Evolutionary conservation across 1,140 invertebrate species (phyloP), one percentile per base, ranked within the genome.

Genomic region (Hycleus phaleratus): DNA sequence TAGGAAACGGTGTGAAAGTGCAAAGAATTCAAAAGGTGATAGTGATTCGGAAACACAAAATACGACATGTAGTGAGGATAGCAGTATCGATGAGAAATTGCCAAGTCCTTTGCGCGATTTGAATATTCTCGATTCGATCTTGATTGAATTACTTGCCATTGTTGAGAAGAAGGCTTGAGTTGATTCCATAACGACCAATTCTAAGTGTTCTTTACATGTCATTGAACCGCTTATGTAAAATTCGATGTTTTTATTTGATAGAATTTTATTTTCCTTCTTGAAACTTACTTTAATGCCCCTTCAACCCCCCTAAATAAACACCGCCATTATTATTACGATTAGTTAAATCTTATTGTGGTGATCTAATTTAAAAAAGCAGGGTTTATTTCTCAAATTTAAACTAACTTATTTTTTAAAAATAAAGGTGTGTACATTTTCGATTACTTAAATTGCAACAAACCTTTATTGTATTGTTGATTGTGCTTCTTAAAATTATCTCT

Each of bases 61-160:
- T 46, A 64, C 60, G 12, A 60, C 64, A 1, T 61, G 61, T 52
- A 61, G 61, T 49, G 59, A 65, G 5, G 62, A 61, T 44, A 32
- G 18, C 18, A 63, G 62, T 56, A 56, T 39, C 2, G 64, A 69
- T 9, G 65, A 66, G 42, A 62, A 61, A 43, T 26, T 50, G 26
- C 49, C 58, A 38, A 63, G 56, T 48, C 58, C 62, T 18, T 12
- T 68, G 32, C 60, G 63, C 26, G 51, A 69, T 52, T 56, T 73
- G 46, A 68, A 70, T 57, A 49, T 73, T 39, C 51, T 73, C 25
- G 63, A 67, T 45, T 55, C 61, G 42, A 65, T 64, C 42, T 63
- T 73, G 45, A 66, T 67, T 49, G 70, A 71, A 57, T 61, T 73
- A 55, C 62, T 71, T 24, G 61, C 60, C 45, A 65, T 73, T 56